Evolutionary conservation across 2,113 vertebrate genomes (phyloP), one percentile per base, ranked within the genome.

Genomic region (Gambusia affinis): DNA sequence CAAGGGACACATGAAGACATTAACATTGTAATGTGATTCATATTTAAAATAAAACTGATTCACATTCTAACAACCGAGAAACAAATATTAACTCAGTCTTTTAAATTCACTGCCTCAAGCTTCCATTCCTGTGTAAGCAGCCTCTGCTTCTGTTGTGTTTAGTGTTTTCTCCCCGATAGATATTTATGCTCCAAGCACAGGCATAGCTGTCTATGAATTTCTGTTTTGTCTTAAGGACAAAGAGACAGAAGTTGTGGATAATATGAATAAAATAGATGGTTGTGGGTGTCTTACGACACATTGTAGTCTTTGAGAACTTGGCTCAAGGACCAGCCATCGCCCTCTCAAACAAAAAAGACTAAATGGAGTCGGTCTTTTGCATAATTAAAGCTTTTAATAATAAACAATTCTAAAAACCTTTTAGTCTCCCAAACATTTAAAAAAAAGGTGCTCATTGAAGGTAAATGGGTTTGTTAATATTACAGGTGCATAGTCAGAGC

Each of bases 141-240:
- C 61, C 30, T 78, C 70, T 47, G 42, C 70, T 74, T 33, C 72
- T 71, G 67, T 64, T 85, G 73, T 87, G 19, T 77, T 74, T 78
- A 65, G 60, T 57, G 39, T 68, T 65, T 73, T 81, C 39, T 89
- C 63, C 33, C 60, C 82, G 71, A 85, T 85, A 87, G 81, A 89
- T 75, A 74, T 84, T 87, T 86, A 37, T 15, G 60, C 84, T 88
- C 64, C 63, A 17, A 72, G 78, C 65, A 22, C 60, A 70, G 82
- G 81, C 75, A 60, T 42, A 60, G 31, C 76, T 79, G 74, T 85
- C 80, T 80, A 67, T 80, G 74, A 84, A 85, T 87, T 87, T 75
- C 42, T 71, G 73, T 29, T 65, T 78, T 68, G 35, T 81, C 85
- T 75, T 22, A 17, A 0, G 82, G 82, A 85, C 79, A 85, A 72